Percentiles rank a stretch among this genome's conserved stretches.
Evolutionary conservation across 1,140 invertebrate genomes (phyloP).

Genomic region (Aplysia californica): DNA sequence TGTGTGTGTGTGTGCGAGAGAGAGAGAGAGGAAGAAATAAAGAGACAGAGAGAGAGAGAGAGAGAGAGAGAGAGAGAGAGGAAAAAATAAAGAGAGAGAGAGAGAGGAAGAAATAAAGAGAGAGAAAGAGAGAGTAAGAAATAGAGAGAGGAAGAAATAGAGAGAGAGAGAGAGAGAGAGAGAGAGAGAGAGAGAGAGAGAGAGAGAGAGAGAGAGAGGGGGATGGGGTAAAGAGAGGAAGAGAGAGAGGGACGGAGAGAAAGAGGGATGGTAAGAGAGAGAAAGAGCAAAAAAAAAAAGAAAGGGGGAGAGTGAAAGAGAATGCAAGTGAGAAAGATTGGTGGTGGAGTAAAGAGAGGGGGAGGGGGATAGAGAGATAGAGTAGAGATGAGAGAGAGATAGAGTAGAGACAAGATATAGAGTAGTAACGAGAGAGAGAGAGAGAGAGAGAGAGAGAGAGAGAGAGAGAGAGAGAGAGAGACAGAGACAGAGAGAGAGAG

Average conservation of each 20-base stretch:
- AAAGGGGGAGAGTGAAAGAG: background rate
- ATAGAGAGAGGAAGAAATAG: too few species aligned
- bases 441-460: background rate
- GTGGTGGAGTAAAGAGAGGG: background rate
- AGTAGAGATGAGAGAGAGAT: background rate
- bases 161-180: too few species aligned
- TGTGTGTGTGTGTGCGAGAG: too few species aligned
- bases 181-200: background rate
- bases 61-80: too few species aligned
- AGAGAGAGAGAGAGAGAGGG: background rate
- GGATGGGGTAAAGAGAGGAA: background rate
- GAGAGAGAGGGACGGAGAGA: constrained; percentile 13
- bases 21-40: too few species aligned
- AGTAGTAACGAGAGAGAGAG: background rate
- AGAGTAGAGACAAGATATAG: background rate
- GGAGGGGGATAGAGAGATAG: background rate
- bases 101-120: too few species aligned
- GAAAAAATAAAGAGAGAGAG: too few species aligned
- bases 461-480: background rate
- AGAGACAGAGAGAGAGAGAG: too few species aligned
- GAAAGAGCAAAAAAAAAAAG: constrained; percentile 18
- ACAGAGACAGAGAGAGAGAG: background rate
- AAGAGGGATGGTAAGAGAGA: constrained; percentile 25
- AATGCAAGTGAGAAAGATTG: background rate
- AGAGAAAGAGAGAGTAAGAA: too few species aligned